Evolutionary conservation across 1,140 invertebrate species (phyloP).

Genomic region (Drosophila nigromelanica): DNA sequence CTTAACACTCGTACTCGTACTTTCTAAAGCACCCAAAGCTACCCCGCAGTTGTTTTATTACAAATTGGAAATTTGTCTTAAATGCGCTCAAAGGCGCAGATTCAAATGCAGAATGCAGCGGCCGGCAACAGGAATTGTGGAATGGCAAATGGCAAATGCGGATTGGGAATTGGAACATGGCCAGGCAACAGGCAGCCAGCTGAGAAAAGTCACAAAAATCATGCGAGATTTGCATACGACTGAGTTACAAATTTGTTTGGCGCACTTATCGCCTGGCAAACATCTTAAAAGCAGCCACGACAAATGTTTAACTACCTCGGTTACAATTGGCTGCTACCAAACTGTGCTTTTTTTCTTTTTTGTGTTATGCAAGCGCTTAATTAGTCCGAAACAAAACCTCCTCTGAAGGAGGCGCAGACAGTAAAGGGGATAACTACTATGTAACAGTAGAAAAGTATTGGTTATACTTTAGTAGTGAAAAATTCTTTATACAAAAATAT

Average conservation of each 20-base stretch:
- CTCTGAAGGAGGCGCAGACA: neutral
- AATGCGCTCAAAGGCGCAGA: conserved; percentile 36
- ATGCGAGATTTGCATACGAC: conserved; percentile 47
- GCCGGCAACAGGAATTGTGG: neutral
- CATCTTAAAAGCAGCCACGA: conserved; percentile 39
- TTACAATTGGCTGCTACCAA: neutral
- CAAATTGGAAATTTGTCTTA: conserved; percentile 69
- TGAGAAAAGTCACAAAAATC: conserved; percentile 38
- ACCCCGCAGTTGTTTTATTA: conserved; percentile 66
- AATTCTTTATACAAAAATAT: neutral
- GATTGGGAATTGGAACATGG: neutral
- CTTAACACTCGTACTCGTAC: conserved; percentile 41
- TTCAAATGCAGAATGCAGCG: conserved; percentile 21
- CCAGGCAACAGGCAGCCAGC: neutral
- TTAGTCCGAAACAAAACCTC: neutral
- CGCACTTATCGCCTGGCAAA: conserved; percentile 31
- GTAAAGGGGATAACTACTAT: neutral
- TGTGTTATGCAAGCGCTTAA: conserved; percentile 10
- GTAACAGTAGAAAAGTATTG: neutral
- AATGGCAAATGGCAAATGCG: neutral
- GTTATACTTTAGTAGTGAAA: neutral
- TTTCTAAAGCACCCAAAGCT: conserved; percentile 62
- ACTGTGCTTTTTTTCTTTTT: neutral
- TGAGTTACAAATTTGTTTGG: conserved; percentile 38
- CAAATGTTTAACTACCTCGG: conserved; percentile 26